Evolutionary conservation across 64 coral and sea anemone species (phyloP), one percentile per base, ranked within the genome.

Genomic region (Pocillopora damicornis): DNA sequence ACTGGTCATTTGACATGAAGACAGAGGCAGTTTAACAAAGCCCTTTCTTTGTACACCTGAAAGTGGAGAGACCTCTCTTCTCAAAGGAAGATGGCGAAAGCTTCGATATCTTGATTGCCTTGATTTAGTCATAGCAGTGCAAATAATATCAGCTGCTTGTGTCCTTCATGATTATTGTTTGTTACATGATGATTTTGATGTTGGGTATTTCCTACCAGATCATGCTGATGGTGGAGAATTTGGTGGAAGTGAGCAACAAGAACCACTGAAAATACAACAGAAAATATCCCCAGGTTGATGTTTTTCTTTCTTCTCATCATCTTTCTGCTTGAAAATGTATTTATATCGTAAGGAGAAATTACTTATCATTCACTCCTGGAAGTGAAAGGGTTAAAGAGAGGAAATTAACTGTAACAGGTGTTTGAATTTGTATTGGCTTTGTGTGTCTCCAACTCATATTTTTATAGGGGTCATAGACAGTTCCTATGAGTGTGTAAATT

Each of bases 11-110:
- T 75, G 15, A 75, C 67, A n/a, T 17, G 51, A 59, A 57, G n/a
- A 68, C 67, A 87, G 37, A 38, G 71, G 18, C 35, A 59, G 25
- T 87, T 87, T 15, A 87, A 87, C 58, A 59, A 18, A 34, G 72
- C 73, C 8, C 72, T 87, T 75, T 59, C 67, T 35, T 75, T 73
- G 20, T 87, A 81, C 77, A 58, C 15, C 35, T 68, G 69, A 84
- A 86, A 66, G 26, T 78, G 17, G 89, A 86, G 59, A 91, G 82
- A 62, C 17, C 59, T 77, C 81, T 69, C 81, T 91, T 64, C 89
- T 91, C 37, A 91, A 91, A 68, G 89, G 89, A 22, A 83, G 89
- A 91, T 86, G 89, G 89, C 75, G 81, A 84, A 91, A 91, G 56
- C 89, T 91, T 17, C 45, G 64, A 59, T 71, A 65, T 1, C 51